Conservation (phyloP, 1,140 invertebrate genomes). For the Halictus rubicundus region DNA sequence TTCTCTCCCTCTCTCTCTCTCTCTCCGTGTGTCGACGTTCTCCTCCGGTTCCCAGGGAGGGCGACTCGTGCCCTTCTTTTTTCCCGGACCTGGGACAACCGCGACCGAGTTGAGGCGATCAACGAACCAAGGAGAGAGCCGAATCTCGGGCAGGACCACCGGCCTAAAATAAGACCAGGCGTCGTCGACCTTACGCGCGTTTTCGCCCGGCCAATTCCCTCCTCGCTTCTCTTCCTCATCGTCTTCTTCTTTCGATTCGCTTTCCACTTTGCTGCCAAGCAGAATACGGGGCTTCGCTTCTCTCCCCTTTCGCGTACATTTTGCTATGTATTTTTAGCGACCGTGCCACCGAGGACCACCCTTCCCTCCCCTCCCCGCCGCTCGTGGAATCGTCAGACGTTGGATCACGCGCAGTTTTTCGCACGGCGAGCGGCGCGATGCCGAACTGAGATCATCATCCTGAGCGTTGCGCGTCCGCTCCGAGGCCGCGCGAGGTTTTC, state of each 20-base stretch:
- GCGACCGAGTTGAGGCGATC: constrained; percentile 65
- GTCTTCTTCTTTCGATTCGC: constrained; percentile 11
- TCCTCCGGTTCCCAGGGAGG: background rate
- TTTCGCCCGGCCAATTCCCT: constrained; percentile 18
- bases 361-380: too few relatives aligned
- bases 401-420: background rate
- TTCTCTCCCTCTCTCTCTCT: constrained; percentile 6
- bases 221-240: background rate
- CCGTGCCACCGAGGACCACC: background rate
- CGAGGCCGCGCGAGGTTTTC: background rate
- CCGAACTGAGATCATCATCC: background rate
- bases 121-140: constrained; percentile 18
- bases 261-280: constrained; percentile 19
- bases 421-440: background rate
- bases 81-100: constrained; percentile 78
- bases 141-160: constrained; percentile 55
- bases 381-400: too few relatives aligned
- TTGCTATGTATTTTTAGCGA: constrained; percentile 8
- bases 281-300: background rate
- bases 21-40: background rate
- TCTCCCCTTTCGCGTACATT: constrained; percentile 37
- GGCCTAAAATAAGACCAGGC: constrained; percentile 45
- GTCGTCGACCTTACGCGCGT: constrained; percentile 36
- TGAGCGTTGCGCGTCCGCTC: background rate
- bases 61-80: constrained; percentile 53